Percentiles rank a stretch among this genome's conserved stretches.
Evolutionary conservation across 2,113 vertebrate genomes (phyloP).

Genomic region (Menura novaehollandiae): DNA sequence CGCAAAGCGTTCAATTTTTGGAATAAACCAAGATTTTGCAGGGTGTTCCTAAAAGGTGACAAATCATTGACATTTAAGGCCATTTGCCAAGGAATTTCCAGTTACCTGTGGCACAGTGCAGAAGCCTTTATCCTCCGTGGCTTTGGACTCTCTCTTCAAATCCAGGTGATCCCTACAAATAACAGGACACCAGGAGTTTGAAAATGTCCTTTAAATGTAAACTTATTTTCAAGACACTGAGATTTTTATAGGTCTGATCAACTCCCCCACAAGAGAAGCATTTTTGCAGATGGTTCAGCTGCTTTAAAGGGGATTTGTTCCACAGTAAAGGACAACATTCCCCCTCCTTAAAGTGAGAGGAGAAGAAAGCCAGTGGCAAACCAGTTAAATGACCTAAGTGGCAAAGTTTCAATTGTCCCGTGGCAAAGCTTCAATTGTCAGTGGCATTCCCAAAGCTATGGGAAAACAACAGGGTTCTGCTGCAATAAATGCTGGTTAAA

Average conservation of each 20-base stretch:
- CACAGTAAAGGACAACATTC: neutral
- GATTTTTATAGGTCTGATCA: neutral
- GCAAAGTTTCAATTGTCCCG: neutral
- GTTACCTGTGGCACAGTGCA: constrained; percentile 66
- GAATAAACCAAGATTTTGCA: neutral
- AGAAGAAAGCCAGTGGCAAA: neutral
- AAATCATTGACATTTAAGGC: neutral
- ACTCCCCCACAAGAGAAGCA: neutral
- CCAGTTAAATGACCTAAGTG: neutral
- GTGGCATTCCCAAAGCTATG: neutral
- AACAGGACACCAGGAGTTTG: neutral
- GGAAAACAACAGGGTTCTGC: neutral
- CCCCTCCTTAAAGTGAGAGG: neutral
- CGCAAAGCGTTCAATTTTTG: accelerated
- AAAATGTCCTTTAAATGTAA: neutral
- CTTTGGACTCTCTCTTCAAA: neutral
- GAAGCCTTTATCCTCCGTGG: neutral
- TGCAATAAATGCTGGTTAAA: neutral
- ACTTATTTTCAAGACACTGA: neutral
- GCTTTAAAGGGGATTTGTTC: neutral
- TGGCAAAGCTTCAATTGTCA: neutral
- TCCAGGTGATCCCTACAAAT: constrained; percentile 20
- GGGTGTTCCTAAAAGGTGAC: neutral
- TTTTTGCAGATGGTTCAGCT: neutral
- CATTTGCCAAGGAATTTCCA: neutral